Evolutionary conservation across 2,113 vertebrate species (phyloP).

Genomic region (Phocoena phocoena): DNA sequence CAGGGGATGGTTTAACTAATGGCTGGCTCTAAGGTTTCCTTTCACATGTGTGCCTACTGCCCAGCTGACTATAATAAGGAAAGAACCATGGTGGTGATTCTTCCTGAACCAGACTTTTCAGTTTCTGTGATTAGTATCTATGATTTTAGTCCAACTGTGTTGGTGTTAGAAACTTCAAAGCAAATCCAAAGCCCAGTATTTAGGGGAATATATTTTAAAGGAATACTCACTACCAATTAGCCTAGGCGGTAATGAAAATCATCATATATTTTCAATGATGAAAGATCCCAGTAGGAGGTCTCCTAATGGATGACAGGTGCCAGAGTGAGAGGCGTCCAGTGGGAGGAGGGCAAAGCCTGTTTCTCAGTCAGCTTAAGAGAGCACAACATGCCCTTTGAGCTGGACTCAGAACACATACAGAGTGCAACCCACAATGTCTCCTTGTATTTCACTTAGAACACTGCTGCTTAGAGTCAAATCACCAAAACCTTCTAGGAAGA

Average conservation of each 20-base stretch:
- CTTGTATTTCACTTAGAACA: conserved; percentile 32
- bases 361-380: conserved; percentile 56
- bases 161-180: conserved; percentile 74
- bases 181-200: conserved; percentile 65
- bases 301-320: conserved; percentile 93
- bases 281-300: conserved; percentile 91
- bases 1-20: background rate
- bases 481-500: conserved; percentile 5
- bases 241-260: conserved; percentile 85
- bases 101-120: conserved; percentile 54
- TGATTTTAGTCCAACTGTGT: conserved; percentile 72
- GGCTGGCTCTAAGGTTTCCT: conserved; percentile 27
- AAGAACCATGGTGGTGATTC: conserved; percentile 50
- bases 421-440: conserved; percentile 1
- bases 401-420: conserved; percentile 53
- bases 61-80: conserved; percentile 61
- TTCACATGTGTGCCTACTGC: conserved; percentile 40
- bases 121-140: conserved; percentile 74
- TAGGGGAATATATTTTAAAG: conserved; percentile 81
- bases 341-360: conserved; percentile 58
- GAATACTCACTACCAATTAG: conserved; percentile 89
- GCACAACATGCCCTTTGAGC: conserved; percentile 40
- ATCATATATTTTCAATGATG: conserved; percentile 93
- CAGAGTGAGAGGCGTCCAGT: conserved; percentile 82
- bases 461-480: background rate